phyloP scores from a whole-genome alignment of 2,113 vertebrate genomes.

The Ameiurus melas region DNA sequence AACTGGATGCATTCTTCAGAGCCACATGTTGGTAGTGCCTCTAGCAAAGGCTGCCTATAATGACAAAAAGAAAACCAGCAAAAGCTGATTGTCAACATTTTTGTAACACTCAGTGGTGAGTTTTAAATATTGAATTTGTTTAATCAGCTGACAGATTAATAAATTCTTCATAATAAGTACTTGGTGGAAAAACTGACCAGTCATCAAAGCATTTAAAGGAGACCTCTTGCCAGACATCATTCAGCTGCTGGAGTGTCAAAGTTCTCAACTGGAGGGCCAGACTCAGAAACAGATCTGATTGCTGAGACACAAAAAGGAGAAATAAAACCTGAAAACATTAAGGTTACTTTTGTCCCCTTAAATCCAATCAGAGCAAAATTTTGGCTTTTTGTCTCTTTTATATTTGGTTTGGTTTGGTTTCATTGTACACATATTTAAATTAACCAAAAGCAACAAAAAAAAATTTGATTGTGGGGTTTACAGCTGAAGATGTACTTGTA shows the following conservation, averaged over 20 bases:
- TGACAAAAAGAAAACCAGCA: slow-evolving; percentile 24
- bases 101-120: neutral
- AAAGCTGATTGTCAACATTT: neutral
- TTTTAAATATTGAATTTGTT: neutral
- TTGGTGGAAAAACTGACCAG: slow-evolving; percentile 69
- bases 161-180: neutral
- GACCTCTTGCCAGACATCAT: slow-evolving; percentile 72
- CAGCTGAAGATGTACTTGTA: neutral
- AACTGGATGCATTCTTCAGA: slow-evolving; percentile 79
- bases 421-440: neutral
- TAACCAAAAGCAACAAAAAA: neutral
- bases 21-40: slow-evolving; percentile 79
- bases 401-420: neutral
- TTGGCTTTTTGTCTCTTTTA: neutral
- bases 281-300: slow-evolving; percentile 72
- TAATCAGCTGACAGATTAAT: neutral
- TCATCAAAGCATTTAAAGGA: slow-evolving; percentile 79
- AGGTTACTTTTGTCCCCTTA: neutral
- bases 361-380: neutral
- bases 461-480: neutral
- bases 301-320: slow-evolving; percentile 56
- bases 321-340: slow-evolving; percentile 20
- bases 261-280: slow-evolving; percentile 77
- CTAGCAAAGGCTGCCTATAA: slow-evolving; percentile 79
- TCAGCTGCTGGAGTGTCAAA: slow-evolving; percentile 69